Evolutionary conservation across 2,113 vertebrate genomes (phyloP).

Genomic region (Chaenocephalus aceratus): DNA sequence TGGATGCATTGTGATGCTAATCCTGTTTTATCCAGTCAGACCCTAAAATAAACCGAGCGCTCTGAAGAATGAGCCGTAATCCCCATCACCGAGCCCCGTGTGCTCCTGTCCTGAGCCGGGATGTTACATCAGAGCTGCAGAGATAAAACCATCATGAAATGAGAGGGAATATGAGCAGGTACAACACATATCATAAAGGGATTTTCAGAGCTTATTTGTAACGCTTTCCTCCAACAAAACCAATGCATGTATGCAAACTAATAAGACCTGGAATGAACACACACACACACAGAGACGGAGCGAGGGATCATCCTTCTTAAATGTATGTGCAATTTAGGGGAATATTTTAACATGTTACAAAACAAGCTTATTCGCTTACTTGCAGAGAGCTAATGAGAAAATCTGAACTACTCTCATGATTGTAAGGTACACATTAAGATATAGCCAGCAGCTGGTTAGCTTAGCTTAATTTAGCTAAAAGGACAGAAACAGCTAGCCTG

Average conservation of each 20-base stretch:
- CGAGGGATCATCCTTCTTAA: background rate
- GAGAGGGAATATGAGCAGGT: slow-evolving; percentile 23
- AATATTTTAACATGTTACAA: background rate
- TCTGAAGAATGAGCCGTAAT: slow-evolving; percentile 78
- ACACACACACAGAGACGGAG: background rate
- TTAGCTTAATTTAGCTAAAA: slow-evolving; percentile 16
- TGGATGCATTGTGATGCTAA: slow-evolving; percentile 81
- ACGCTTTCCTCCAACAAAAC: slow-evolving; percentile 9
- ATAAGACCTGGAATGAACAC: background rate
- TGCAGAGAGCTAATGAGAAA: background rate
- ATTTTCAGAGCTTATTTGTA: slow-evolving; percentile 39
- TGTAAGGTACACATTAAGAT: too few relatives aligned
- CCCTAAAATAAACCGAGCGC: slow-evolving; percentile 80
- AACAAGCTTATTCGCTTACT: background rate
- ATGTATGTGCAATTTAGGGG: background rate
- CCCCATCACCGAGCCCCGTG: slow-evolving; percentile 48
- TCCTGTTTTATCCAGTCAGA: slow-evolving; percentile 75
- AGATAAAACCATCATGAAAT: slow-evolving; percentile 58
- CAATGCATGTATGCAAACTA: background rate
- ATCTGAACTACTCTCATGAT: background rate
- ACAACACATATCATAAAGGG: slow-evolving; percentile 18
- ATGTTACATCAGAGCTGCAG: slow-evolving; percentile 60
- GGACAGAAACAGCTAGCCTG: background rate
- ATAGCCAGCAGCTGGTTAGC: too few relatives aligned
- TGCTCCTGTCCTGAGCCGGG: slow-evolving; percentile 43